Conservation (phyloP, 2,888 invertebrate species). For the Nomada ruficornis region DNA sequence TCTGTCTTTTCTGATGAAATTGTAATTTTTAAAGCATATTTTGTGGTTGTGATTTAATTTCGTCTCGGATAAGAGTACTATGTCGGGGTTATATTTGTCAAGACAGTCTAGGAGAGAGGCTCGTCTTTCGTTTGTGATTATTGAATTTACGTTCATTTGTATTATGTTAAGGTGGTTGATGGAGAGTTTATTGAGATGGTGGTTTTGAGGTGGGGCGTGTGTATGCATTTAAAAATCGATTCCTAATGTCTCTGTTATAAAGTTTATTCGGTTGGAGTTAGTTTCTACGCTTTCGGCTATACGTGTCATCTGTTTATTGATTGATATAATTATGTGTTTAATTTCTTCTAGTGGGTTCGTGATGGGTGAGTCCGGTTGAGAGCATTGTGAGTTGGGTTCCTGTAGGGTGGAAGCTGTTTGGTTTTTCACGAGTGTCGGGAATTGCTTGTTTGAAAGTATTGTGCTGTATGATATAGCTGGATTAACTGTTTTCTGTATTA, state of each 20-base stretch:
- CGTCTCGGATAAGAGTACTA: neutral
- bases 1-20: conserved; percentile 15
- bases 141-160: conserved; percentile 7
- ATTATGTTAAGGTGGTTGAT: neutral
- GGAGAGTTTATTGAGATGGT: neutral
- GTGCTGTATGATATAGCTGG: neutral
- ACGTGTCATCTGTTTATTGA: too few species aligned
- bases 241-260: too few species aligned
- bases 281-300: too few species aligned
- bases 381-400: neutral
- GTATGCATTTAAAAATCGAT: neutral
- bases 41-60: conserved; percentile 4
- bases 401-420: neutral
- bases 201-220: neutral
- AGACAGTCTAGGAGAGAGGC: neutral
- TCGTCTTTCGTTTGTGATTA: conserved; percentile 12
- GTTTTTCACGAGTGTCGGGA: neutral
- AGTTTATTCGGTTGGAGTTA: too few species aligned
- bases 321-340: too few species aligned
- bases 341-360: too few species aligned
- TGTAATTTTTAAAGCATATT: neutral
- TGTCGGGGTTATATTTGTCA: neutral
- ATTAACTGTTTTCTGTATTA: neutral
- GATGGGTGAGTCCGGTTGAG: neutral
- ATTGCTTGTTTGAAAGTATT: neutral